Base-by-base conservation (phyloP, 2,888 invertebrate species). In the Ramazzottius varieornatus region DNA sequence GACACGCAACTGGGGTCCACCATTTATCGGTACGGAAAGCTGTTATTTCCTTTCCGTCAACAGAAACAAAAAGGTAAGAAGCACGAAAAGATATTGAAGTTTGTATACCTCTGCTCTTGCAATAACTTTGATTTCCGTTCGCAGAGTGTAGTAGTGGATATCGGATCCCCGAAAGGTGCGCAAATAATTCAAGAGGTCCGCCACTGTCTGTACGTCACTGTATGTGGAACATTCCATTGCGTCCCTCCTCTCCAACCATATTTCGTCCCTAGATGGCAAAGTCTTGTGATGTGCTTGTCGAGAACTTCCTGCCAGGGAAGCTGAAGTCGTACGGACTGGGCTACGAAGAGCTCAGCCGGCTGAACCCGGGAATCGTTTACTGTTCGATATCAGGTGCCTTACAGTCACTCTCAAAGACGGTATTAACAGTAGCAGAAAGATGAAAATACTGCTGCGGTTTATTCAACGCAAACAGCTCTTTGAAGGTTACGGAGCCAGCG, bases 251-350 rank as follows among this genome's bases (percentile, higher is more conserved):
- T n/a, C n/a, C n/a, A n/a, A n/a, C n/a, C n/a, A n/a, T n/a, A 24
- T 1, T 66, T 46, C 32, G 1, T 13, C 8, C 8, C 40, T 82
- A 87, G 69, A 76, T 94, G 69, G 86, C 84, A 0, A 77, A 76
- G 64, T 82, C 84, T 72, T 84, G 85, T 73, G 94, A 96, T 78
- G 83, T 96, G 4, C 73, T 94, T 1, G 81, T 96, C 1, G 94
- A 96, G 75, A 96, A 96, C 77, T 96, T 85, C 77, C 79, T 94
- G 0, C 93, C 96, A 0, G 93, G 92, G 0, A 90, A 89, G 72
- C 76, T 94, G 70, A 68, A 73, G 66, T 75, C 82, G 66, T 78
- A 87, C 67, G 83, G 83, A 1, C 77, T 96, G 65, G 89, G 87
- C n/a, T 96, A 88, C 74, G 79, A 85, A 16, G 79, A 83, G 46